phyloP scores from a whole-genome alignment of 2,797 vertebrate species.

The Rousettus madagascariensis region DNA sequence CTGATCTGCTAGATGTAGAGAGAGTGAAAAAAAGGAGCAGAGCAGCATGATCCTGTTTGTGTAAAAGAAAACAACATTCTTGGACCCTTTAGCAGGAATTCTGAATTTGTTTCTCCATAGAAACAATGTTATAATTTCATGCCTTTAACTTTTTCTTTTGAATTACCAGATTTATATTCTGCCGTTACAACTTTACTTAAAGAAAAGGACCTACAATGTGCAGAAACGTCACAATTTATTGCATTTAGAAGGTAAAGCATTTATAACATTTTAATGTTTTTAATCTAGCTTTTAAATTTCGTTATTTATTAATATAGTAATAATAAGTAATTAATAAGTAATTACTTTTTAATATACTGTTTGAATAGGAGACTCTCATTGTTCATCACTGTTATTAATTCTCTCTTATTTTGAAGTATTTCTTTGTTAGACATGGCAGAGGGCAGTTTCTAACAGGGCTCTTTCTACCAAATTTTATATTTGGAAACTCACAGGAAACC shows the following conservation, averaged over 20 bases:
- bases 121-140: not conserved
- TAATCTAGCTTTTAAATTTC: not conserved
- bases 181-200: conserved; percentile 84
- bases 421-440: not conserved
- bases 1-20: not conserved
- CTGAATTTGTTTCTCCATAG: not conserved
- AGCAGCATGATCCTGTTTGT: rapidly evolving
- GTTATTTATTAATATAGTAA: not conserved
- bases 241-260: conserved; percentile 89
- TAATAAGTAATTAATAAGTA: no score
- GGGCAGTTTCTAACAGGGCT: not conserved
- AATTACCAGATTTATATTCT: conserved; percentile 83
- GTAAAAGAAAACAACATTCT: not conserved
- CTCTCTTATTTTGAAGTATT: not conserved
- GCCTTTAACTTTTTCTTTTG: conserved; percentile 49
- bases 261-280: not conserved
- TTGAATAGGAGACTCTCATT: not conserved
- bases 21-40: not conserved
- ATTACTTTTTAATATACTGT: not conserved
- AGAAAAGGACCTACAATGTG: conserved; percentile 84
- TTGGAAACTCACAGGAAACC: not conserved
- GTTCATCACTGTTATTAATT: not conserved
- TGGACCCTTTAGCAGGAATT: not conserved
- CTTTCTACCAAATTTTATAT: not conserved
- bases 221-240: conserved; percentile 89